Evolutionary conservation across 2,888 invertebrate species (phyloP).

Genomic region (Atrina japonica): DNA sequence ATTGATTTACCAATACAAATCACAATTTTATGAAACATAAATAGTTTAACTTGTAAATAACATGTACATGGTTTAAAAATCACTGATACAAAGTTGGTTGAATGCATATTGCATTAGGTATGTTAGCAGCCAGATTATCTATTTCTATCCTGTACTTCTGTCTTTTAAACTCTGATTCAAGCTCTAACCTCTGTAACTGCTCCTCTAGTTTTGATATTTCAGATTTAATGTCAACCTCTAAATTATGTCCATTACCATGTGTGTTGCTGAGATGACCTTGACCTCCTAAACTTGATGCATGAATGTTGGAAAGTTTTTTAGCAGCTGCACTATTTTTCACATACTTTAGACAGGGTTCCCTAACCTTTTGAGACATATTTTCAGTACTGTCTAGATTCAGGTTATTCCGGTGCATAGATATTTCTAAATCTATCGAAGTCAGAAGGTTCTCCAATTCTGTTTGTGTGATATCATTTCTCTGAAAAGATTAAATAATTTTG

Average conservation of each 20-base stretch:
- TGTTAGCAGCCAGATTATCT: slow-evolving; percentile 48
- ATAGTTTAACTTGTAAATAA: too few species aligned
- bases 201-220: slow-evolving; percentile 48
- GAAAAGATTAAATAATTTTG: too few species aligned
- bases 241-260: slow-evolving; percentile 8
- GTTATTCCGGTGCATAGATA: slow-evolving; percentile 57
- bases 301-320: slow-evolving; percentile 22
- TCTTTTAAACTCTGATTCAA: slow-evolving; percentile 45
- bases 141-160: slow-evolving; percentile 41
- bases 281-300: too few species aligned
- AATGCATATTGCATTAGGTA: slow-evolving; percentile 56
- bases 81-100: slow-evolving; percentile 42
- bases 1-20: too few species aligned
- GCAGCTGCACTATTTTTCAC: slow-evolving; percentile 41
- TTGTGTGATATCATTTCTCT: slow-evolving; percentile 50
- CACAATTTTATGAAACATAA: too few species aligned
- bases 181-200: slow-evolving; percentile 51
- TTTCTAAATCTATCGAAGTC: slow-evolving; percentile 56
- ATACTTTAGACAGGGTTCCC: slow-evolving; percentile 45
- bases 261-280: background rate
- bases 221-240: slow-evolving; percentile 42
- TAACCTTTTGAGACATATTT: slow-evolving; percentile 23
- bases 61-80: too few species aligned
- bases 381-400: slow-evolving; percentile 40
- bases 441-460: slow-evolving; percentile 56